A percentile compares a stretch with the other conserved stretches of the same genome.
Conservation (phyloP, 2,888 invertebrate species). For the Macropis europaea region DNA sequence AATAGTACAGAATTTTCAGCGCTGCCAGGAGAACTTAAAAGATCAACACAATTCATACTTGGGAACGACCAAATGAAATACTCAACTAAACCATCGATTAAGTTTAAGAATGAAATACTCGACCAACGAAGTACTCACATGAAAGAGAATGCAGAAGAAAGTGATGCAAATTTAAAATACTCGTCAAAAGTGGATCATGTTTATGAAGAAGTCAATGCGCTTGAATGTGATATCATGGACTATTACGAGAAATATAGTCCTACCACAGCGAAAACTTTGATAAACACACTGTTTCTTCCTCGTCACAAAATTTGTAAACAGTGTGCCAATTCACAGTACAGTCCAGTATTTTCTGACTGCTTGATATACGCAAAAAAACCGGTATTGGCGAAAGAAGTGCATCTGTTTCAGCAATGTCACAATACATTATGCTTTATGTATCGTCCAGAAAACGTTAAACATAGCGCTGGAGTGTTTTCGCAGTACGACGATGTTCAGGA, state of each 20-base stretch:
- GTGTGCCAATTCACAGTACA: conserved; percentile 60
- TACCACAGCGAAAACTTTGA: conserved; percentile 52
- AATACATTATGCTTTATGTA: conserved; percentile 62
- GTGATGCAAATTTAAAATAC: not conserved
- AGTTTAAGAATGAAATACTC: not conserved
- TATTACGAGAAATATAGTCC: conserved; percentile 60
- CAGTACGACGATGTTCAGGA: conserved; percentile 45
- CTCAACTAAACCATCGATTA: not conserved
- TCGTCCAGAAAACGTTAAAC: conserved; percentile 10
- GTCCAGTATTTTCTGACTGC: conserved; percentile 74
- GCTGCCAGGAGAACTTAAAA: conserved; percentile 14
- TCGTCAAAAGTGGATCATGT: conserved; percentile 55
- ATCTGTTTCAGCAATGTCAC: conserved; percentile 60
- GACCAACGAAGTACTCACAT: not conserved
- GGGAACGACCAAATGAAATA: conserved; percentile 21
- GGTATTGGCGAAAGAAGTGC: conserved; percentile 66
- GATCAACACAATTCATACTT: conserved; percentile 33
- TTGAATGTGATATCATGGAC: conserved; percentile 61
- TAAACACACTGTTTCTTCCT: conserved; percentile 53
- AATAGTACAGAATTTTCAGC: conserved; percentile 23
- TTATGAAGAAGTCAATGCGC: conserved; percentile 66
- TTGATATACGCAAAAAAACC: conserved; percentile 67
- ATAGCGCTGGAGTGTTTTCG: conserved; percentile 1
- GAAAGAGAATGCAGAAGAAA: not conserved
- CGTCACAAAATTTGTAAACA: conserved; percentile 64